Conservation (phyloP, 2,888 invertebrate species). For the Plebejus anna region DNA sequence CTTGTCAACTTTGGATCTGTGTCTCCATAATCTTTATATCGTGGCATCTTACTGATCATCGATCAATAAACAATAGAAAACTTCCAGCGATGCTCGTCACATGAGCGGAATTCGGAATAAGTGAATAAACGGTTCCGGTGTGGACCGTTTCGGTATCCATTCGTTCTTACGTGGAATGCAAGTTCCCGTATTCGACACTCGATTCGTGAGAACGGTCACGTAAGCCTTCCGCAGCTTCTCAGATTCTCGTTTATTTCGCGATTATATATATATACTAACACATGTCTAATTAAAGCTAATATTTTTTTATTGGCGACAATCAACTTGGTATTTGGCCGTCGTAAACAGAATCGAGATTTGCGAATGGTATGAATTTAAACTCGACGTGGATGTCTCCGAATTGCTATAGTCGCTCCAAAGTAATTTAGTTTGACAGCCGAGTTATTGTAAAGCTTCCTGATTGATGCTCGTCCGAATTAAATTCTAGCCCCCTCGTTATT, state of each 20-base stretch:
- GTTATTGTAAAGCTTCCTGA: slow-evolving; percentile 27
- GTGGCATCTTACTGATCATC: slow-evolving; percentile 10
- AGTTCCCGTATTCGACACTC: slow-evolving; percentile 11
- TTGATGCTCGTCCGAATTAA: slow-evolving; percentile 27
- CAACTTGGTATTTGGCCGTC: slow-evolving; percentile 18
- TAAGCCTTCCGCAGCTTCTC: slow-evolving; percentile 30
- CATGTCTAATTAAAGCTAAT: slow-evolving; percentile 15
- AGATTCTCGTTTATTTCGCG: slow-evolving; percentile 27
- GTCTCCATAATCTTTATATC: not conserved
- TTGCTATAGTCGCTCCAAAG: slow-evolving; percentile 4
- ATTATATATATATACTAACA: not conserved
- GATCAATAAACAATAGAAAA: slow-evolving; percentile 16
- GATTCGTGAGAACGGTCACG: slow-evolving; percentile 40
- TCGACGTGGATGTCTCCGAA: not conserved
- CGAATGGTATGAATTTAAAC: not conserved
- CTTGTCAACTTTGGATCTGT: not conserved
- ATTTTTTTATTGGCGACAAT: slow-evolving; percentile 23
- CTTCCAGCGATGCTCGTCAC: slow-evolving; percentile 1
- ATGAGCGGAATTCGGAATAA: slow-evolving; percentile 21
- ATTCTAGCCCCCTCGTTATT: slow-evolving; percentile 25
- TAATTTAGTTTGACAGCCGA: slow-evolving; percentile 28
- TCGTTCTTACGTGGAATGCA: not conserved
- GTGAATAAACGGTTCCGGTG: slow-evolving; percentile 25
- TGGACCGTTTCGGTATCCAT: not conserved
- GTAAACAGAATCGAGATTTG: slow-evolving; percentile 13